Evolutionary conservation across 2,113 vertebrate species (phyloP).

Genomic region (Calidris pugnax): DNA sequence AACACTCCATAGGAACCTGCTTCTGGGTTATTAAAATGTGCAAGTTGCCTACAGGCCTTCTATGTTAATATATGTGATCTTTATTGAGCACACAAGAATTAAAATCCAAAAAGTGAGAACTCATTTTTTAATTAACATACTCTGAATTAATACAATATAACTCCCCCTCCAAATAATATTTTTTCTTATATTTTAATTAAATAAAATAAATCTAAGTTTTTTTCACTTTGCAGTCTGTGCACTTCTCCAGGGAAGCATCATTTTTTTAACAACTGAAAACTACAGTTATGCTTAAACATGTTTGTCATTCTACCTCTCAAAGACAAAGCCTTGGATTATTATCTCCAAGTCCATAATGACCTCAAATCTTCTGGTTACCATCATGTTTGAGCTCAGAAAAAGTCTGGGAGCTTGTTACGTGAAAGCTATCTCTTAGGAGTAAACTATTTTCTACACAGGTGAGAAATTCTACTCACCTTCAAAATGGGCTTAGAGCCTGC

Average conservation of each 20-base stretch:
- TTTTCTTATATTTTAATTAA: neutral
- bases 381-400: neutral
- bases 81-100: neutral
- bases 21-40: neutral
- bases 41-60: neutral
- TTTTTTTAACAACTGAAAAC: neutral
- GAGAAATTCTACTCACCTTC: neutral
- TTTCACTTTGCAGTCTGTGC: neutral
- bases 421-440: neutral
- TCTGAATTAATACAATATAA: neutral
- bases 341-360: neutral
- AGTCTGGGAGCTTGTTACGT: neutral
- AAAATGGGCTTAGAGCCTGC: neutral
- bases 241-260: neutral
- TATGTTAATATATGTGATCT: neutral
- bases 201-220: neutral
- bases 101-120: neutral
- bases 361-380: neutral
- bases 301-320: neutral
- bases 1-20: neutral
- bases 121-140: neutral
- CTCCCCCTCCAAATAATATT: neutral
- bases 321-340: neutral
- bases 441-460: neutral
- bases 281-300: neutral